These are phyloP conservation scores for Chymomyza caudatula DNA, from an alignment of 2,888 invertebrate species.

Conservation along the genomic window DNA sequence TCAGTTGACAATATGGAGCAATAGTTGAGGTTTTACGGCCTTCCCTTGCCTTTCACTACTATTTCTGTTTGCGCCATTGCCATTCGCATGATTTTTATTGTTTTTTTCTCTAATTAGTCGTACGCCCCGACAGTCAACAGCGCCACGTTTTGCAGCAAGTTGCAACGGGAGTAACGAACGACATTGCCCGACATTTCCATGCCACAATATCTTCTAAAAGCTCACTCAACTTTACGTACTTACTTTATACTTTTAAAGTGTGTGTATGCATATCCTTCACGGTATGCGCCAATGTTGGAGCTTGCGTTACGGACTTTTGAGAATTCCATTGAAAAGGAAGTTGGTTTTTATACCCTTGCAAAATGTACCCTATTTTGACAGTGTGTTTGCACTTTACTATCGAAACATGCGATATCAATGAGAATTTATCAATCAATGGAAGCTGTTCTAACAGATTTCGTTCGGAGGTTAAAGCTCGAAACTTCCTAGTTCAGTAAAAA, in stretches of 20 bases:
- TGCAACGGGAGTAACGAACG: slow-evolving; percentile 71
- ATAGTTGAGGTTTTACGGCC: slow-evolving; percentile 9
- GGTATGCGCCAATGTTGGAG: slow-evolving; percentile 32
- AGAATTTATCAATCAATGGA: too few species aligned
- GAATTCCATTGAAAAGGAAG: slow-evolving; percentile 60
- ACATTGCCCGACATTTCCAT: slow-evolving; percentile 74
- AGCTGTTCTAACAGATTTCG: too few species aligned
- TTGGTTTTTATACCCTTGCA: background rate
- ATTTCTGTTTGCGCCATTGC: slow-evolving; percentile 17
- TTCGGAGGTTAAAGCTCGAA: too few species aligned
- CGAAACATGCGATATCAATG: too few species aligned
- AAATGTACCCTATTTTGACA: too few species aligned
- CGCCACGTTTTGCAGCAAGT: slow-evolving; percentile 40
- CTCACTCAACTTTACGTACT: background rate
- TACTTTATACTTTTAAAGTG: background rate
- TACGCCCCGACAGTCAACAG: slow-evolving; percentile 48
- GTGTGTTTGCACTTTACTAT: too few species aligned
- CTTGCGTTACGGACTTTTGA: slow-evolving; percentile 62
- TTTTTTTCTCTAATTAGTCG: slow-evolving; percentile 60
- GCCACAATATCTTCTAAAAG: slow-evolving; percentile 13
- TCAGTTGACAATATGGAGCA: slow-evolving; percentile 12
- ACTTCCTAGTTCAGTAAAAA: too few species aligned
- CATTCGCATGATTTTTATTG: slow-evolving; percentile 10
- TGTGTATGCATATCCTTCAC: slow-evolving; percentile 26
- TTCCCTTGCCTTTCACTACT: slow-evolving; percentile 22